Base-by-base conservation (phyloP, 2,113 vertebrate genomes). In the Passerina amoena region DNA sequence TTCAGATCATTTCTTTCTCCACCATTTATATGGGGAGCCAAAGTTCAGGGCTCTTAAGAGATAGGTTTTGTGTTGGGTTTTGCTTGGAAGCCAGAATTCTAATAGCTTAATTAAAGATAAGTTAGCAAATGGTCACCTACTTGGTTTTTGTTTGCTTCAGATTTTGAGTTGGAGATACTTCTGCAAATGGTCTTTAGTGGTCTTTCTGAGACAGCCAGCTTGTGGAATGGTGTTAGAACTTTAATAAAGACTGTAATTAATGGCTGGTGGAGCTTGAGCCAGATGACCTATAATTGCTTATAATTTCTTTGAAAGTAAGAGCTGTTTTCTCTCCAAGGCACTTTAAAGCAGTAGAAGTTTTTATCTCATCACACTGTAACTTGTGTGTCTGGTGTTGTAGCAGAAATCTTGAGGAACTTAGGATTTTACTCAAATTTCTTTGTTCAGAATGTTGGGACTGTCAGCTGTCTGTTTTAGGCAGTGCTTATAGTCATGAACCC, bases 41-140 rank as follows among this genome's bases (percentile, higher is more conserved):
- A 33, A 94, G 38, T 63, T 70, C 35, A 63, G 11, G 33, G 27
- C 50, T 88, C 4, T 51, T 86, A 51, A 71, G 28, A 35, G 12
- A 31, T 30, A 13, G 24, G 14, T 20, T 95, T 90, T 76, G 25
- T 65, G 18, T 31, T 90, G 28, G 24, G 3, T 54, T 94, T 83
- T 66, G 11, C 19, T 30, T 72, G n/a, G 60, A 81, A 89, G 44
- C 14, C 60, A 66, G 44, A 76, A 56, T 82, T 81, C 31, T 56
- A 63, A 20, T 25, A 44, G 7, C 1, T 0, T 70, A 44, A 45
- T 33, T 59, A 35, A 72, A 35, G n/a, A 17, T 37, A 18, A 1
- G 1, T 37, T 84, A 86, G 37, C 35, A 61, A 13, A 16, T 63
- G 13, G 5, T 70, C 8, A 16, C 14, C 28, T 45, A 5, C 18